Base-by-base conservation (phyloP, 1,140 invertebrate species). In the Physella acuta region DNA sequence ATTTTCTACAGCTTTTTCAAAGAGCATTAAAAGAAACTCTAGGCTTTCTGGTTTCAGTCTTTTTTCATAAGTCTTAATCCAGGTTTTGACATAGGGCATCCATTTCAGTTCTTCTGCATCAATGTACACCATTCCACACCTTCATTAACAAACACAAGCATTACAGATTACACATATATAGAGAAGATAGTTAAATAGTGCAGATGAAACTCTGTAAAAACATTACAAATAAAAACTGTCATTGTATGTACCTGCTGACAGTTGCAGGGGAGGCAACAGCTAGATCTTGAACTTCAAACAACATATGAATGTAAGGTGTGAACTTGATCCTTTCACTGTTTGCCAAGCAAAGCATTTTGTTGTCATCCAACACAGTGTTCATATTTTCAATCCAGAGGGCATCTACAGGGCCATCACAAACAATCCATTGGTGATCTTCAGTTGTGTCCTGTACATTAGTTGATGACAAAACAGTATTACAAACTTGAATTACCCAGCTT, bases 1-100 rank as follows among this genome's bases (percentile, higher is more conserved):
- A 66, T 87, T 78, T 20, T 91, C 89, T 0, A 93, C 87, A 73
- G 89, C 88, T 59, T 78, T 85, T 1, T 86, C 76, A 75, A 93
- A 93, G 11, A 92, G 77, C 0, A 86, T 78, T 11, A 89, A 75
- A 0, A 92, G 73, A 52, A 88, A 88, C 2, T 87, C 81, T 8
- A 31, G 53, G 8, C 78, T 79, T 65, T 83, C 82, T 11, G 79
- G 77, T 39, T 77, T 78, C 49, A 80, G 63, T 39, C 76, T 73
- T 4, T 71, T 62, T 14, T 73, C 71, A 63, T 71, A 79, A 24
- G 62, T 70, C 28, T 74, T 74, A 51, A 84, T 72, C 84, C 84
- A 86, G 17, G 83, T 84, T 66, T 81, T 70, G 2, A 85, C 83
- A 73, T 78, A 86, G 0, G 85, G 84, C 74, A 82, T 74, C 85